Evolutionary conservation across 2,888 invertebrate species (phyloP), one percentile per base, ranked within the genome.

Genomic region (Apotomis betuletana): DNA sequence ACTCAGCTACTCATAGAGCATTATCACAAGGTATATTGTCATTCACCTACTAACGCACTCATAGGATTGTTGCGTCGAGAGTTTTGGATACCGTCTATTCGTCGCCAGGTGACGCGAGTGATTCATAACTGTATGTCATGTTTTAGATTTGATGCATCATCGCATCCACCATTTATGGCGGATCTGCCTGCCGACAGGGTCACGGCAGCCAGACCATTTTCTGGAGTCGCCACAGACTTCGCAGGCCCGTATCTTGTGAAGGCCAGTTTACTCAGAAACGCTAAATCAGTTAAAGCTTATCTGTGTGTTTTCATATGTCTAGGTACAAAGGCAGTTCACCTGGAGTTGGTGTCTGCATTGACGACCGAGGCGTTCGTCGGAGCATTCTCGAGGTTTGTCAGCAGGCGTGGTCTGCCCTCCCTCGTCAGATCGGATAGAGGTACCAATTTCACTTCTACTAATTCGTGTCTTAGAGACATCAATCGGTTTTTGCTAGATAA

Each of bases 1-100:
- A 27, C 27, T 3, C 8, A 55, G 27, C 27, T 15, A n/a, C 27
- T 55, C 15, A 27, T 55, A 4, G 8, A 3, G 5, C 8, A 55
- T 6, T 55, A 55, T 55, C 55, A 55, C 55, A 27, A 27, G 27
- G 15, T 27, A 55, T 55, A 27, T 55, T 55, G 55, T 8, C 55
- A 55, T 55, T 27, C 6, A 55, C 27, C 5, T 55, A 27, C 15
- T 55, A 15, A 3, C 8, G 55, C 4, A 55, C 15, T 2, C 27
- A 55, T 8, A n/a, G 52, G 52, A 52, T 52, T 3, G 12, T 52
- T 5, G 52, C 52, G 3, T 12, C 52, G n/a, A n/a, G n/a, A n/a
- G n/a, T n/a, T n/a, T n/a, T n/a, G n/a, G n/a, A n/a, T n/a, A n/a
- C n/a, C n/a, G n/a, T n/a, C n/a, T n/a, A n/a, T n/a, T n/a, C n/a